Evolutionary conservation across 1,140 invertebrate species (phyloP).

Genomic region (Trachymyrmex septentrionalis): DNA sequence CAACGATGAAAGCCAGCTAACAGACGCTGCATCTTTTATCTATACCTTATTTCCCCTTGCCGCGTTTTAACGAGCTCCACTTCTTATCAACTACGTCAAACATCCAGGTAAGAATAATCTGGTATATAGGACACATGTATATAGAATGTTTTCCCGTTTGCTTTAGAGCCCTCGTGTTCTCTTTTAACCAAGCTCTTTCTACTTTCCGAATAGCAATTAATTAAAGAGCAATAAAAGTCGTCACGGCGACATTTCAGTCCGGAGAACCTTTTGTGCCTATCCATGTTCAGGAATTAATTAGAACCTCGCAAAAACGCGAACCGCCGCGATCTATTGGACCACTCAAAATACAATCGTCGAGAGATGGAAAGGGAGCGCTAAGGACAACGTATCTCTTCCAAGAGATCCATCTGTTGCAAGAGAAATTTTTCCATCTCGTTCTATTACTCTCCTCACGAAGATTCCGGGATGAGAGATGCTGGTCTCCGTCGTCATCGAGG

Average conservation of each 20-base stretch:
- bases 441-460: background rate
- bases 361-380: background rate
- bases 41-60: background rate
- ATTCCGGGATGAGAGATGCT: constrained; percentile 16
- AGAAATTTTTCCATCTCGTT: background rate
- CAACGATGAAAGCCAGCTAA: background rate
- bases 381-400: background rate
- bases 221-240: constrained; percentile 44
- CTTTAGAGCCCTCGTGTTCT: constrained; percentile 8
- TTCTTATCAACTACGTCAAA: background rate
- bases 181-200: constrained; percentile 34
- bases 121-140: constrained; percentile 23
- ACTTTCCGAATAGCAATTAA: constrained; percentile 40
- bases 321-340: constrained; percentile 5
- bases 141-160: constrained; percentile 14
- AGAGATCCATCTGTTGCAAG: background rate
- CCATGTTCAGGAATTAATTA: constrained; percentile 59
- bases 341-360: constrained; percentile 54
- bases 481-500: constrained; percentile 51
- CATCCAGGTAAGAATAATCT: constrained; percentile 30
- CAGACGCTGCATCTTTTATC: background rate
- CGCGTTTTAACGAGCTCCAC: constrained; percentile 18
- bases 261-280: constrained; percentile 37
- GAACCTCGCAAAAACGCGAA: constrained; percentile 1
- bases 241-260: constrained; percentile 22